phyloP scores from a whole-genome alignment of 2,113 vertebrate species.

The Hydrolagus affinis region DNA sequence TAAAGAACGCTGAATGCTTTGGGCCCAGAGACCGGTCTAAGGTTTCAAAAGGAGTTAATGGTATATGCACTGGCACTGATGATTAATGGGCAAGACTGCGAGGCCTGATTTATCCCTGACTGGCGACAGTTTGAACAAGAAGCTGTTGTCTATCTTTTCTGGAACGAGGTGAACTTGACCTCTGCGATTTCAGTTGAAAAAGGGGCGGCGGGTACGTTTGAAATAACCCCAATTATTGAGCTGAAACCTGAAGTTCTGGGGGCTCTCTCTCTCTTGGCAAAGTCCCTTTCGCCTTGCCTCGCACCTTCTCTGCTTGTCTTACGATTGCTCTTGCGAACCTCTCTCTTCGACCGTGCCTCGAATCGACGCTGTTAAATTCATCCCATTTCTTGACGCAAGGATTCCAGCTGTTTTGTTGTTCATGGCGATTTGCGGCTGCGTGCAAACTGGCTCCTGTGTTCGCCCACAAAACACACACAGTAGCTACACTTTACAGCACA shows the following conservation, averaged over 20 bases:
- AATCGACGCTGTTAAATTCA: too few species aligned
- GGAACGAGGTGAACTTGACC: slow-evolving; percentile 23
- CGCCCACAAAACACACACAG: too few species aligned
- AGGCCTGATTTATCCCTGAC: not conserved
- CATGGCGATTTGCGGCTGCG: too few species aligned
- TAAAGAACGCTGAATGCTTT: not conserved
- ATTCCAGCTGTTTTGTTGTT: too few species aligned
- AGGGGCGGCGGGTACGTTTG: not conserved
- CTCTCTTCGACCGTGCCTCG: too few species aligned
- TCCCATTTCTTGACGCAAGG: too few species aligned
- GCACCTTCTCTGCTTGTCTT: too few species aligned
- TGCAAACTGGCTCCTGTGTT: too few species aligned
- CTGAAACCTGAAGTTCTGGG: not conserved
- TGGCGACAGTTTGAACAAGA: not conserved
- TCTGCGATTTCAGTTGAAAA: not conserved
- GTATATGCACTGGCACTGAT: slow-evolving; percentile 18
- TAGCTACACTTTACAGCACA: too few species aligned
- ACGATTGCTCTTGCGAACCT: too few species aligned
- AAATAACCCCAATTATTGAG: not conserved
- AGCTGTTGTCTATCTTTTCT: slow-evolving; percentile 23
- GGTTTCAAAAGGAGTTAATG: slow-evolving; percentile 27
- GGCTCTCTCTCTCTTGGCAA: not conserved
- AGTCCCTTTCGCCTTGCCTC: too few species aligned
- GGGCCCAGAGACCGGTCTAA: not conserved
- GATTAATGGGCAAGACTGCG: slow-evolving; percentile 24